These are phyloP conservation scores for Aromia moschata DNA, from an alignment of 2,888 invertebrate species.

Conservation along the genomic window DNA sequence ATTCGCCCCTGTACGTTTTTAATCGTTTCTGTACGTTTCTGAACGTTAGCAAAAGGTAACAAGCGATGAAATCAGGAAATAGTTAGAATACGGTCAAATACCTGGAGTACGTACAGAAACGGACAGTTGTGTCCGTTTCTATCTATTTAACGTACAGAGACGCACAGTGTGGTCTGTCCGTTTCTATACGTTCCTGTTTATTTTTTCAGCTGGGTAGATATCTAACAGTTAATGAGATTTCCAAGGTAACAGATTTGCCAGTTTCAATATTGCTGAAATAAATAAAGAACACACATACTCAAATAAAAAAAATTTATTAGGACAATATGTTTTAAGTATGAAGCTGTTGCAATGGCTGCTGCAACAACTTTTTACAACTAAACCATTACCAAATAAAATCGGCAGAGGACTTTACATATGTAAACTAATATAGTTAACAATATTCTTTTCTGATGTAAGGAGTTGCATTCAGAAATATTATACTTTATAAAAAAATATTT, in stretches of 20 bases:
- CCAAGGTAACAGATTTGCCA: not conserved
- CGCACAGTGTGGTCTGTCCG: too few relatives aligned
- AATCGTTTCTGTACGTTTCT: too few relatives aligned
- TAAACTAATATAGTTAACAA: not conserved
- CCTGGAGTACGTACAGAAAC: too few relatives aligned
- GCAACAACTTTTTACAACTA: constrained; percentile 45
- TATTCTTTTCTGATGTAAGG: not conserved
- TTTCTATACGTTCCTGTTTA: too few relatives aligned
- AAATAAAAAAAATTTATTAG: constrained; percentile 22
- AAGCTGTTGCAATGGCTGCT: constrained; percentile 57
- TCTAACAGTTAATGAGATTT: not conserved
- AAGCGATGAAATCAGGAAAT: too few relatives aligned
- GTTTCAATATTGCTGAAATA: not conserved
- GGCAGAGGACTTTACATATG: not conserved
- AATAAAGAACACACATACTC: not conserved
- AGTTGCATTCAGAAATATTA: not conserved
- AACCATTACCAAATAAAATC: not conserved
- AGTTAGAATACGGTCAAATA: too few relatives aligned
- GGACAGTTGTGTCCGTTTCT: too few relatives aligned
- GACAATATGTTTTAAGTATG: constrained; percentile 4
- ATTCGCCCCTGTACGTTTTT: too few relatives aligned
- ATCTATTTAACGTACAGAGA: too few relatives aligned
- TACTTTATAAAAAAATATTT: not conserved
- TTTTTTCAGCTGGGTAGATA: too few relatives aligned
- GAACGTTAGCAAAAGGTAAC: too few relatives aligned